Percentiles rank a stretch among this genome's conserved stretches.
These are phyloP conservation scores for Ceratosolen fusciceps DNA, from an alignment of 1,140 invertebrate species.

Conservation along the genomic window DNA sequence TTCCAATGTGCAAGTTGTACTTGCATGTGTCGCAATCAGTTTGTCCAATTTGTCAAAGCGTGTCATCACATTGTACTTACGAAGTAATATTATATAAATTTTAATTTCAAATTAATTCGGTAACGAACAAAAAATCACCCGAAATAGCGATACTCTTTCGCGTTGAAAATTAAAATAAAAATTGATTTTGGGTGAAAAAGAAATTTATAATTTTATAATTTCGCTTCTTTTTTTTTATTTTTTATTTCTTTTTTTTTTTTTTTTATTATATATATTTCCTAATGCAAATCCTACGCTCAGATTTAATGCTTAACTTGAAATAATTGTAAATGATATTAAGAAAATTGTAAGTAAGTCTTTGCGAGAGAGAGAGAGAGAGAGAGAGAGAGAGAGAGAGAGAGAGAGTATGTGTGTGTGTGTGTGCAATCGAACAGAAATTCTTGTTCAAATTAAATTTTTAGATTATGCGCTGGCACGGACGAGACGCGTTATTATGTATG, in stretches of 20 bases:
- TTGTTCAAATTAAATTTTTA: not conserved
- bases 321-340: not conserved
- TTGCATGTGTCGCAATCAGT: not conserved
- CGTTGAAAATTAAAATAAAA: not conserved
- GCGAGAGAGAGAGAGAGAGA: not conserved
- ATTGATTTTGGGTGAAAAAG: too few relatives aligned
- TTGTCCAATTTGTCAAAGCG: not conserved
- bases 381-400: too few relatives aligned
- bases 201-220: too few relatives aligned
- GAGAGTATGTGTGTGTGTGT: too few relatives aligned
- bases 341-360: conserved; percentile 1
- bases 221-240: too few relatives aligned
- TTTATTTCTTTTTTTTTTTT: too few relatives aligned
- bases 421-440: too few relatives aligned
- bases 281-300: too few relatives aligned
- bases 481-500: not conserved
- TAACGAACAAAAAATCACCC: not conserved
- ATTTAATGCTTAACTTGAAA: not conserved
- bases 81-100: not conserved
- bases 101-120: conserved; percentile 15
- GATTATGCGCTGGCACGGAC: not conserved
- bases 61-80: not conserved
- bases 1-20: not conserved
- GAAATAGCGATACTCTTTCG: not conserved
- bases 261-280: too few relatives aligned